A percentile compares a stretch with the other conserved stretches of the same genome.
Evolutionary conservation across 2,113 vertebrate species (phyloP).

Genomic region (Actenoides lindsayi): DNA sequence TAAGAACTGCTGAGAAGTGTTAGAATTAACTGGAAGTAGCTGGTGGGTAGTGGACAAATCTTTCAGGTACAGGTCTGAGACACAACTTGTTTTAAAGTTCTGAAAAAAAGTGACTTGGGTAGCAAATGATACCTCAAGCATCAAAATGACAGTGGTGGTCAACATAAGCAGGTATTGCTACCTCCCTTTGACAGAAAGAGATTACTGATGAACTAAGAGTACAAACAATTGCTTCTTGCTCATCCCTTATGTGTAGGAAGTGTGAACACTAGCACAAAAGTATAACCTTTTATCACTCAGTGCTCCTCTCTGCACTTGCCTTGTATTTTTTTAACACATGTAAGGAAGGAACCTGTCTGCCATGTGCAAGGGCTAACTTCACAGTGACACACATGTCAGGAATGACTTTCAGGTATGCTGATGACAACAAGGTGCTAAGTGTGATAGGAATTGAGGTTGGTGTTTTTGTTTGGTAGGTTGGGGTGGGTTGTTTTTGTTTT

Average conservation of each 20-base stretch:
- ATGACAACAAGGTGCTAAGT: background rate
- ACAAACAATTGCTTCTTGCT: background rate
- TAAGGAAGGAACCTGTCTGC: background rate
- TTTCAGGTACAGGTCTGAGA: background rate
- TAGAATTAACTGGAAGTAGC: background rate
- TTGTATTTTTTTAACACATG: accelerated
- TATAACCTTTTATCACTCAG: accelerated
- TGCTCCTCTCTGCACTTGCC: background rate
- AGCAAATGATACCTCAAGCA: background rate
- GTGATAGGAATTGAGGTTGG: background rate
- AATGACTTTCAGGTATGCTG: background rate
- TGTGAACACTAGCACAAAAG: background rate
- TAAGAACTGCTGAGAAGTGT: background rate
- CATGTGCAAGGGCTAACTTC: background rate
- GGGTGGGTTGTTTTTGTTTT: no score
- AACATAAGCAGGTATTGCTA: background rate
- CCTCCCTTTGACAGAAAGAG: background rate
- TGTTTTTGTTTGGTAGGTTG: background rate
- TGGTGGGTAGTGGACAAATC: background rate
- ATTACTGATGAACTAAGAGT: background rate
- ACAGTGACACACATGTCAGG: background rate
- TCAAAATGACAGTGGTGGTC: background rate
- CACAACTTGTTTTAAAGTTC: background rate
- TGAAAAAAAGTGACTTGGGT: background rate
- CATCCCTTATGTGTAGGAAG: background rate